Evolutionary conservation across 2,113 vertebrate species (phyloP).

Genomic region (Aix galericulata): DNA sequence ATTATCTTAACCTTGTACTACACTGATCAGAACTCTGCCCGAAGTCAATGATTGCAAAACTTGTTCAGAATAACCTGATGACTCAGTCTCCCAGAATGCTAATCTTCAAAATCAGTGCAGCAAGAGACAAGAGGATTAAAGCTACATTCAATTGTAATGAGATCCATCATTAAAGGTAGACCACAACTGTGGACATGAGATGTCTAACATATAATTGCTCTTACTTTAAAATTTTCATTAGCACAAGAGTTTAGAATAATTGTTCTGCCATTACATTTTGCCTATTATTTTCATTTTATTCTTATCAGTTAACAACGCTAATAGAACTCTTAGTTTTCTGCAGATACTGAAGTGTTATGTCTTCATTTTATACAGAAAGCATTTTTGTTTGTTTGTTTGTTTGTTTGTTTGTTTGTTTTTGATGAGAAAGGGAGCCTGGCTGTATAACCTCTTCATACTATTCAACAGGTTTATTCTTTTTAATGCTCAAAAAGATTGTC

Average conservation of each 20-base stretch:
- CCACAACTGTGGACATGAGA: constrained; percentile 45
- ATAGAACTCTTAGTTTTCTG: constrained; percentile 49
- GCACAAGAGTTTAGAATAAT: constrained; percentile 43
- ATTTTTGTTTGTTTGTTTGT: too few species aligned
- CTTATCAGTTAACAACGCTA: constrained; percentile 41
- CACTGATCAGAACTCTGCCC: constrained; percentile 70
- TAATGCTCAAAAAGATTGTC: constrained; percentile 25
- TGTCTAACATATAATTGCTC: constrained; percentile 26
- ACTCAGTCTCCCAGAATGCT: constrained; percentile 70
- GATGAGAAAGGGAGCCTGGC: constrained; percentile 32
- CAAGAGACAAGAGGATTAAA: constrained; percentile 67
- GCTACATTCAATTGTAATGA: constrained; percentile 61
- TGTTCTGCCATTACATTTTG: constrained; percentile 32
- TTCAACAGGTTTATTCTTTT: constrained; percentile 34
- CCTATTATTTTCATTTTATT: constrained; percentile 47
- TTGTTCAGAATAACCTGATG: constrained; percentile 72
- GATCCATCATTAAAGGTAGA: constrained; percentile 51
- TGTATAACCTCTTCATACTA: constrained; percentile 20
- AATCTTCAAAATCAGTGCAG: constrained; percentile 69
- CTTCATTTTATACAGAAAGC: constrained; percentile 38
- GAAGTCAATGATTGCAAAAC: constrained; percentile 69
- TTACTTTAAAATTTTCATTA: constrained; percentile 59
- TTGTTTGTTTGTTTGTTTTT: not conserved
- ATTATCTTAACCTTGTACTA: constrained; percentile 71
- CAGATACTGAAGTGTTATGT: not conserved